Percentiles rank a stretch among this genome's conserved stretches.
These are phyloP conservation scores for Rhabdomys pumilio DNA, from an alignment of 2,797 vertebrate genomes.

Conservation along the genomic window DNA sequence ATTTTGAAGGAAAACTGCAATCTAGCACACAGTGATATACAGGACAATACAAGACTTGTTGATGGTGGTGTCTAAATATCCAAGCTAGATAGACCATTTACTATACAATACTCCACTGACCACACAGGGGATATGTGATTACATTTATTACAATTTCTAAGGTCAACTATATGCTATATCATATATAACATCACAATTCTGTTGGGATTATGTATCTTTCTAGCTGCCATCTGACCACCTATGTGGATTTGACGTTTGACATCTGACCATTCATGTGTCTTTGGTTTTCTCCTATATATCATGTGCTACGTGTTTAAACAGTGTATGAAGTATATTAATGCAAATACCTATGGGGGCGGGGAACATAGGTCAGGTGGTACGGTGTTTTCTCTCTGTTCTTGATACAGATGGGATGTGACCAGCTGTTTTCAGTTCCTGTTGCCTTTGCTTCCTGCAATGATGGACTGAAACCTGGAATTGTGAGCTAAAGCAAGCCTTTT, in stretches of 20 bases:
- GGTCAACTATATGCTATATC: not conserved
- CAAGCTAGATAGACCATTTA: constrained; percentile 64
- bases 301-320: not conserved
- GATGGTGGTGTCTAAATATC: not conserved
- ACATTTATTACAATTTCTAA: not conserved
- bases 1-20: constrained; percentile 76
- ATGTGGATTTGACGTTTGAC: constrained; percentile 57
- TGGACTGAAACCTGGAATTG: not conserved
- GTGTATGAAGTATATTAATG: not conserved
- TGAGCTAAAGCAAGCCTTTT: not conserved
- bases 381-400: not conserved
- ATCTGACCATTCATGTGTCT: constrained; percentile 55
- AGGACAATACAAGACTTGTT: constrained; percentile 80
- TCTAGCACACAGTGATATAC: constrained; percentile 80
- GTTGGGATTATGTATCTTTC: not conserved
- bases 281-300: constrained; percentile 30
- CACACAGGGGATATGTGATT: not conserved
- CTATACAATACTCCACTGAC: constrained; percentile 57
- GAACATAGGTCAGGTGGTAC: not conserved
- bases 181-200: constrained; percentile 11
- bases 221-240: constrained; percentile 60
- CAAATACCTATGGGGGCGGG: not conserved
- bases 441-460: not conserved
- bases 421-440: not conserved
- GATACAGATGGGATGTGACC: no score